Percentiles rank a stretch among this genome's conserved stretches.
These are phyloP conservation scores for Pangasius djambal DNA, from an alignment of 2,797 vertebrate species.

Conservation along the genomic window DNA sequence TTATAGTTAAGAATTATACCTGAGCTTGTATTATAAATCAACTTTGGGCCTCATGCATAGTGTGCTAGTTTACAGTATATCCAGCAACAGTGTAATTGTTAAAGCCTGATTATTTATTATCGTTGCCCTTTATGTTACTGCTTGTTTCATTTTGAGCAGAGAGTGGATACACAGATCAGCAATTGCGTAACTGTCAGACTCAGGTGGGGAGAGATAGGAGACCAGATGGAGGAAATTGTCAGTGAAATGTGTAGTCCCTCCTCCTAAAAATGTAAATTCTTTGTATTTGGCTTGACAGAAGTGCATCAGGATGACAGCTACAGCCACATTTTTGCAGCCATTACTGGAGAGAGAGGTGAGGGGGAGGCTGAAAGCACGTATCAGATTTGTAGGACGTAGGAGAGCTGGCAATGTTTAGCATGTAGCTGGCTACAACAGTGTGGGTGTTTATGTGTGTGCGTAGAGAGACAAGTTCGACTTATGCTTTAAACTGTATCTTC, in stretches of 20 bases:
- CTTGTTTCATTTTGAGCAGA: slow-evolving; percentile 33
- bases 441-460: slow-evolving; percentile 28
- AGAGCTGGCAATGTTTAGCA: slow-evolving; percentile 33
- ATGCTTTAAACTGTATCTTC: slow-evolving; percentile 35
- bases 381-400: slow-evolving; percentile 44
- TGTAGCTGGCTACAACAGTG: slow-evolving; percentile 3
- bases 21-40: neutral
- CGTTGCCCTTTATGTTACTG: slow-evolving; percentile 9
- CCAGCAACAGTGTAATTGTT: neutral
- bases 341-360: slow-evolving; percentile 39
- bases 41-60: neutral
- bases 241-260: slow-evolving; percentile 32
- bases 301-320: slow-evolving; percentile 4
- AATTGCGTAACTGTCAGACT: slow-evolving; percentile 47
- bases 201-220: slow-evolving; percentile 44
- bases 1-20: neutral
- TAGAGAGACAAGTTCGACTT: neutral
- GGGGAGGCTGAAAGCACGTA: slow-evolving; percentile 47
- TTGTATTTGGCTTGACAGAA: slow-evolving; percentile 35
- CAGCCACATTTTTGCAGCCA: neutral
- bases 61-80: neutral
- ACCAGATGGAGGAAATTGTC: slow-evolving; percentile 49
- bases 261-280: slow-evolving; percentile 38
- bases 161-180: slow-evolving; percentile 27
- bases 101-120: neutral